Percentiles rank a stretch among this genome's conserved stretches.
Evolutionary conservation across 2,113 vertebrate genomes (phyloP).

Genomic region (Pungitius pungitius): DNA sequence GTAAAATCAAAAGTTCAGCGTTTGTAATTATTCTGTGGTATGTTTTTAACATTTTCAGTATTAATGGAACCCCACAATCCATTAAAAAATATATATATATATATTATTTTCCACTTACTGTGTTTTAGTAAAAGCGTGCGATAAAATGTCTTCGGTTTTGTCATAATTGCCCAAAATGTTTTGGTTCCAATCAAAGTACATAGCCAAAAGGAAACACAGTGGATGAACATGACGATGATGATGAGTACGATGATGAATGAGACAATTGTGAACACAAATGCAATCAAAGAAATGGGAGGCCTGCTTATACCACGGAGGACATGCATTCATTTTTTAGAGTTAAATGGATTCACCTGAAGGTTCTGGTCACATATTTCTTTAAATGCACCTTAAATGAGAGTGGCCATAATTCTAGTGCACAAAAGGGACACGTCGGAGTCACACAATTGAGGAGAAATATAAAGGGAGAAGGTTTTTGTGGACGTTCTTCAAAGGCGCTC

Average conservation of each 20-base stretch:
- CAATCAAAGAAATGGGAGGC: slow-evolving; percentile 24
- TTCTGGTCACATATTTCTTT: slow-evolving; percentile 56
- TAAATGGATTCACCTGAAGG: slow-evolving; percentile 58
- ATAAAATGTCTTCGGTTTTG: background rate
- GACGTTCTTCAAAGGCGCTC: slow-evolving; percentile 65
- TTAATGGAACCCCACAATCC: background rate
- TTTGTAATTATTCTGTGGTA: background rate
- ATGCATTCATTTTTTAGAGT: slow-evolving; percentile 33
- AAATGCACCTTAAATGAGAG: slow-evolving; percentile 56
- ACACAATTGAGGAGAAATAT: slow-evolving; percentile 58
- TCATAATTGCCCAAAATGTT: background rate
- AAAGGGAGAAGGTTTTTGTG: slow-evolving; percentile 59
- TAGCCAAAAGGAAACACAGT: slow-evolving; percentile 3
- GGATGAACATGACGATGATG: slow-evolving; percentile 12
- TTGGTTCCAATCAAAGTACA: background rate
- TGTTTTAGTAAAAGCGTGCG: background rate
- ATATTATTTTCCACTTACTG: background rate
- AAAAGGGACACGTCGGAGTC: slow-evolving; percentile 55
- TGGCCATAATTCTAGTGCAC: slow-evolving; percentile 43
- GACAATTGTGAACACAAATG: slow-evolving; percentile 9
- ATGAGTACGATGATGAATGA: slow-evolving; percentile 9
- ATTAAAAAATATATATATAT: background rate
- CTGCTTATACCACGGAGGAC: slow-evolving; percentile 42
- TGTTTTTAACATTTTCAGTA: background rate
- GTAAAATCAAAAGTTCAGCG: background rate